These are phyloP conservation scores for Eubasilissa splendida DNA, from an alignment of 2,888 invertebrate genomes.

Conservation along the genomic window DNA sequence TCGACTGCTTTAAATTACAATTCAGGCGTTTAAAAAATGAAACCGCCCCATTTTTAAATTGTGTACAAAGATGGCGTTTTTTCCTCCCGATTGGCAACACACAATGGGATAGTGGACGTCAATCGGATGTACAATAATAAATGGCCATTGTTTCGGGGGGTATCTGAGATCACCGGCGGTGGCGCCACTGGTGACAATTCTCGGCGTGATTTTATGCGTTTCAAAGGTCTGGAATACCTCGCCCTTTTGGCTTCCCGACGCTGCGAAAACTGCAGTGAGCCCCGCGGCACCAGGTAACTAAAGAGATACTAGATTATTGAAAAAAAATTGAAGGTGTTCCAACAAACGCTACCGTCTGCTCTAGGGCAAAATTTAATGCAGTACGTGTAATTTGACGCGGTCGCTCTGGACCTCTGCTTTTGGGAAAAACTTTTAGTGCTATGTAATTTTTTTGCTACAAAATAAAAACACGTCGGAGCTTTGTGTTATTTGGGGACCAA, in stretches of 20 bases:
- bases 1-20: conserved; percentile 11
- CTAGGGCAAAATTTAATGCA: not conserved
- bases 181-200: conserved; percentile 50
- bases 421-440: conserved; percentile 31
- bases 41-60: conserved; percentile 23
- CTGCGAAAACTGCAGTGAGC: not conserved
- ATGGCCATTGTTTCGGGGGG: conserved; percentile 51
- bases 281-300: not conserved
- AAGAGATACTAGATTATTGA: no score
- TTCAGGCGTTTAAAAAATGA: conserved; percentile 18
- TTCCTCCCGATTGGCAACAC: conserved; percentile 18
- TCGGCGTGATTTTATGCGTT: conserved; percentile 40
- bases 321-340: no score
- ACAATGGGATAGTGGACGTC: conserved; percentile 44
- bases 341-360: not conserved
- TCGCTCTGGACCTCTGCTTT: conserved; percentile 4
- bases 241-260: conserved; percentile 15
- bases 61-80: conserved; percentile 23
- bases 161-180: conserved; percentile 52
- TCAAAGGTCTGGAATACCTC: conserved; percentile 27
- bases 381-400: not conserved
- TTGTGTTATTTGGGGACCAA: conserved; percentile 22
- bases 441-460: conserved; percentile 24
- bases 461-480: conserved; percentile 22
- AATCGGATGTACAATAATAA: conserved; percentile 51